Conservation (phyloP, 2,797 vertebrate species). For the Lacerta viridis region DNA sequence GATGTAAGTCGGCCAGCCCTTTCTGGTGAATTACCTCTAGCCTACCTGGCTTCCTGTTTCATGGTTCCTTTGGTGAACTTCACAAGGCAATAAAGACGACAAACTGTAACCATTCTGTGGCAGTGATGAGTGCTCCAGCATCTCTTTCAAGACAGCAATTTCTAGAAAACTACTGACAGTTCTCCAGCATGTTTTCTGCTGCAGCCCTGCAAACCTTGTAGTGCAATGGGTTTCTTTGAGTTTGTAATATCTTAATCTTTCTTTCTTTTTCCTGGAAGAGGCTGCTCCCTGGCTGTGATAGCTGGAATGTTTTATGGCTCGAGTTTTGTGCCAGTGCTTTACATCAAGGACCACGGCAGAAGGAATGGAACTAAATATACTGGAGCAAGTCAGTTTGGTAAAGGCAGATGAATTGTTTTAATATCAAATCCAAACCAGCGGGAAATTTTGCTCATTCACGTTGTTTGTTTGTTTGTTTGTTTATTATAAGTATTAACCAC, state of each 20-base stretch:
- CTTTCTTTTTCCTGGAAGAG: constrained; percentile 78
- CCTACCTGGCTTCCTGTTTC: not conserved
- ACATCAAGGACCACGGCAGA: constrained; percentile 89
- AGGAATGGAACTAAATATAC: constrained; percentile 83
- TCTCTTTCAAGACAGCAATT: not conserved
- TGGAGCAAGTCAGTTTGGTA: constrained; percentile 90
- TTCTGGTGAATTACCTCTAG: constrained; percentile 1
- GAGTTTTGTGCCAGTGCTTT: constrained; percentile 87
- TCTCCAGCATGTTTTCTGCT: not conserved
- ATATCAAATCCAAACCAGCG: not conserved
- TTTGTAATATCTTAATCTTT: constrained; percentile 39
- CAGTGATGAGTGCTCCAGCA: not conserved
- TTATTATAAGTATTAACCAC: too few species aligned
- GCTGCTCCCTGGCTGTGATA: constrained; percentile 85
- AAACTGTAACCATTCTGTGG: not conserved
- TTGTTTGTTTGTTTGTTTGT: too few species aligned
- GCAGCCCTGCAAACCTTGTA: constrained; percentile 3
- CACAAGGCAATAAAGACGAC: not conserved
- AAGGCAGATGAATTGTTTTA: constrained; percentile 25
- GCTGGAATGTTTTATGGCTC: constrained; percentile 88
- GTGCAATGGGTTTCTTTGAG: not conserved
- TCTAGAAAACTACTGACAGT: constrained; percentile 11
- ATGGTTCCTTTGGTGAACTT: not conserved
- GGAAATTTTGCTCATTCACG: not conserved
- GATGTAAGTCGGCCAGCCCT: constrained; percentile 81